Percentiles rank a stretch among this genome's conserved stretches.
Conservation (phyloP, 2,113 vertebrate species). For the Budorcas taxicolor region DNA sequence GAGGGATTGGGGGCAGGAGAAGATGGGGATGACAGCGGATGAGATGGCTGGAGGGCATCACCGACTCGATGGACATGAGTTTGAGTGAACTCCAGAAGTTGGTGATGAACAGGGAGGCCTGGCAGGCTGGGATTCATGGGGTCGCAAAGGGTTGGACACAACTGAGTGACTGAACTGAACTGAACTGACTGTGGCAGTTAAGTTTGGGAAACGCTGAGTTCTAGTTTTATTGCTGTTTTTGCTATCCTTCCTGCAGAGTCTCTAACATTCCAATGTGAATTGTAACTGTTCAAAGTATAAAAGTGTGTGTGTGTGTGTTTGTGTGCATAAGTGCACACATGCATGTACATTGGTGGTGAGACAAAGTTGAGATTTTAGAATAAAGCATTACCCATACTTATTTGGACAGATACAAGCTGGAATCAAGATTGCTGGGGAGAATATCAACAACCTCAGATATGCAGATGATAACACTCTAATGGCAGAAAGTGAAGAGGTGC, state of each 20-base stretch:
- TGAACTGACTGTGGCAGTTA: too few species aligned
- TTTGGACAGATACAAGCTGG: background rate
- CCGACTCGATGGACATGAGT: too few species aligned
- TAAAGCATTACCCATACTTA: background rate
- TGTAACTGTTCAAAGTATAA: background rate
- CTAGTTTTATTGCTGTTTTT: background rate
- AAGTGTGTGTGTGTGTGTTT: background rate
- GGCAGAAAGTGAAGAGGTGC: background rate
- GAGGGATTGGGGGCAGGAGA: too few species aligned
- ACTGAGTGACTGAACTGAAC: too few species aligned
- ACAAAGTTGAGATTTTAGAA: background rate
- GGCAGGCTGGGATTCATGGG: too few species aligned
- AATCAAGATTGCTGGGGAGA: background rate
- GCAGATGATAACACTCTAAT: background rate
- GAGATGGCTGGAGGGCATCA: too few species aligned
- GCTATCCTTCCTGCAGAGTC: background rate
- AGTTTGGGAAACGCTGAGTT: background rate
- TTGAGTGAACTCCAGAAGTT: too few species aligned
- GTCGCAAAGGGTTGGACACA: fast-evolving
- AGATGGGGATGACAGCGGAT: too few species aligned
- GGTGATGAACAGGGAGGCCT: too few species aligned
- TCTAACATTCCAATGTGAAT: background rate
- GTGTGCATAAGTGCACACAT: too few species aligned
- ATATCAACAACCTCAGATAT: background rate
- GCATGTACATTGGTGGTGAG: background rate